These are phyloP conservation scores for Acrobasis suavella DNA, from an alignment of 2,888 invertebrate species.

Conservation along the genomic window DNA sequence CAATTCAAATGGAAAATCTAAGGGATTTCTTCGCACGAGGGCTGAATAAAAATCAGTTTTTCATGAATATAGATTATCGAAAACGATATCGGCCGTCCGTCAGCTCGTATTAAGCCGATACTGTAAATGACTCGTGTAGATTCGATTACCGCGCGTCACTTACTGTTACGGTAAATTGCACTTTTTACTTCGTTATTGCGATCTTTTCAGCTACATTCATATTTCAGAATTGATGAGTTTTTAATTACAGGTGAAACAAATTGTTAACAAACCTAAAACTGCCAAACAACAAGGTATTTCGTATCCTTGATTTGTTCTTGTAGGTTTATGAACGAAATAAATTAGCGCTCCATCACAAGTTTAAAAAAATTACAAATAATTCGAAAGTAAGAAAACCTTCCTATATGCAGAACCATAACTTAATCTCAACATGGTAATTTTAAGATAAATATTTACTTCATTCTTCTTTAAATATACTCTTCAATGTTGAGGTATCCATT, in stretches of 20 bases:
- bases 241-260: constrained; percentile 11
- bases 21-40: constrained; percentile 34
- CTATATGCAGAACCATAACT: too few species aligned
- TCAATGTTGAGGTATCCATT: too few species aligned
- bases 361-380: too few species aligned
- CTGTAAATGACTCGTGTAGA: constrained; percentile 57
- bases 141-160: constrained; percentile 54
- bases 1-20: constrained; percentile 37
- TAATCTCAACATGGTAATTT: too few species aligned
- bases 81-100: constrained; percentile 27
- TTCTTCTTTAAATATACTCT: too few species aligned
- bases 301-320: too few species aligned
- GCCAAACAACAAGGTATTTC: too few species aligned
- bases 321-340: too few species aligned
- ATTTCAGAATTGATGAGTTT: constrained; percentile 14
- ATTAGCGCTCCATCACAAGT: too few species aligned
- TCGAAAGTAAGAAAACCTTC: too few species aligned
- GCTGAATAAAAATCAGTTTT: constrained; percentile 40
- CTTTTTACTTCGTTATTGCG: constrained; percentile 29
- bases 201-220: constrained; percentile 25
- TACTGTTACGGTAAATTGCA: constrained; percentile 48
- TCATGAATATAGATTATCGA: constrained; percentile 44
- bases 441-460: too few species aligned
- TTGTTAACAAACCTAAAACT: too few species aligned
- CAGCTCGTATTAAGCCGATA: constrained; percentile 41